These are phyloP conservation scores for Acropternis orthonyx DNA, from an alignment of 2,797 vertebrate species.

Conservation along the genomic window DNA sequence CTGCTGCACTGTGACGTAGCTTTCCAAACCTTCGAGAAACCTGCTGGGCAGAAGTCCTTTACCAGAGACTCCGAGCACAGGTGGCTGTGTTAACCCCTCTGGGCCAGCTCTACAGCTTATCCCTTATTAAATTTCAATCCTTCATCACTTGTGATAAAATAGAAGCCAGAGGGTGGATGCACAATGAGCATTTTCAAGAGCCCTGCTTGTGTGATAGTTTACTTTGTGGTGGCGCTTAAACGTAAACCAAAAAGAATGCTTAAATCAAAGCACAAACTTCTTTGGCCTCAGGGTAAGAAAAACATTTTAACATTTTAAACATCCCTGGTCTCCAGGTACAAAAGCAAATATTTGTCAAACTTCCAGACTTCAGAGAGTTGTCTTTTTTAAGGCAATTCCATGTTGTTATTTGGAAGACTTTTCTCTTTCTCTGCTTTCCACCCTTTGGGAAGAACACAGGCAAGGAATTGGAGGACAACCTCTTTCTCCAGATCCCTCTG, in stretches of 20 bases:
- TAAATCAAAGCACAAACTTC: conserved; percentile 31
- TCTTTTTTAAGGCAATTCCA: background rate
- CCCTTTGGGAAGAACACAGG: background rate
- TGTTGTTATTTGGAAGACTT: background rate
- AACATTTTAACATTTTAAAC: conserved; percentile 32
- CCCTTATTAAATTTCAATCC: conserved; percentile 24
- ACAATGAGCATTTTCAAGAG: background rate
- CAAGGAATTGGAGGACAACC: background rate
- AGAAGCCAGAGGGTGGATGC: conserved; percentile 11
- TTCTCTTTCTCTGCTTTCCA: background rate
- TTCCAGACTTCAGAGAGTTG: background rate
- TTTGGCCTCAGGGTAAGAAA: conserved; percentile 8
- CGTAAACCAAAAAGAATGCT: conserved; percentile 1
- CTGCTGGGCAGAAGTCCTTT: background rate
- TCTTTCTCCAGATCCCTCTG: background rate
- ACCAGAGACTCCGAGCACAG: background rate
- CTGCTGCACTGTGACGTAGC: background rate
- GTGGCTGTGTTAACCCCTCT: background rate
- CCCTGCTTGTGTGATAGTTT: background rate
- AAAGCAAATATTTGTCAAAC: conserved; percentile 34
- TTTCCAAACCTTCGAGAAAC: background rate
- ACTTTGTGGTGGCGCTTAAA: conserved; percentile 9
- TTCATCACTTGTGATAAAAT: conserved; percentile 15
- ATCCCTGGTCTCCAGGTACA: background rate
- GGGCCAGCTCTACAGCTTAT: conserved; percentile 20